Conservation (phyloP, 1,140 invertebrate species). For the Penaeus vannamei region DNA sequence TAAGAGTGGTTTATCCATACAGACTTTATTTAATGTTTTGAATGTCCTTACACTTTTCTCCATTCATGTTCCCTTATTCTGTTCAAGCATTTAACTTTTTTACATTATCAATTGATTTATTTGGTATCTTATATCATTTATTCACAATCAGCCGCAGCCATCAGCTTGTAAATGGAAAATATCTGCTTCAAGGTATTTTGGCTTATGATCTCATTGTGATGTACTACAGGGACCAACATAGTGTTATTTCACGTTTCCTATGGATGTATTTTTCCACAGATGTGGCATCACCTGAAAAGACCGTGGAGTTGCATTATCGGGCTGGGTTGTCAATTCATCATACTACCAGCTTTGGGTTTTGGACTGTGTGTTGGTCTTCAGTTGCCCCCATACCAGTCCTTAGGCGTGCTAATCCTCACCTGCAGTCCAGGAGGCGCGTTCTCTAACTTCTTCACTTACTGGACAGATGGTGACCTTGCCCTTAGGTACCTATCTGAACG, state of each 20-base stretch:
- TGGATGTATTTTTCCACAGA: neutral
- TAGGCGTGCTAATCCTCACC: conserved; percentile 48
- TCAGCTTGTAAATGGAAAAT: neutral
- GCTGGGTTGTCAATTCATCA: conserved; percentile 41
- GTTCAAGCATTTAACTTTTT: too few species aligned
- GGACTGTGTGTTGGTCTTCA: conserved; percentile 37
- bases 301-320: conserved; percentile 48
- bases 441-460: conserved; percentile 60
- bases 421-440: conserved; percentile 59
- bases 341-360: conserved; percentile 52
- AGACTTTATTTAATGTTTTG: too few species aligned
- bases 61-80: too few species aligned
- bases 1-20: too few species aligned
- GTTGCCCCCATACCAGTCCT: conserved; percentile 43
- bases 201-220: neutral
- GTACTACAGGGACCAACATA: neutral
- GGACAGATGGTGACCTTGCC: conserved; percentile 59
- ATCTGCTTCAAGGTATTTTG: neutral
- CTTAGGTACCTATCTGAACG: conserved; percentile 36
- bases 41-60: too few species aligned
- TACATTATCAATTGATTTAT: too few species aligned
- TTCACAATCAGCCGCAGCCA: too few species aligned
- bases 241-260: neutral
- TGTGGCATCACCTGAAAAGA: conserved; percentile 44
- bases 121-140: too few species aligned